Percentiles rank a stretch among this genome's conserved stretches.
These are phyloP conservation scores for Stegostoma tigrinum DNA, from an alignment of 2,113 vertebrate genomes.

Conservation along the genomic window DNA sequence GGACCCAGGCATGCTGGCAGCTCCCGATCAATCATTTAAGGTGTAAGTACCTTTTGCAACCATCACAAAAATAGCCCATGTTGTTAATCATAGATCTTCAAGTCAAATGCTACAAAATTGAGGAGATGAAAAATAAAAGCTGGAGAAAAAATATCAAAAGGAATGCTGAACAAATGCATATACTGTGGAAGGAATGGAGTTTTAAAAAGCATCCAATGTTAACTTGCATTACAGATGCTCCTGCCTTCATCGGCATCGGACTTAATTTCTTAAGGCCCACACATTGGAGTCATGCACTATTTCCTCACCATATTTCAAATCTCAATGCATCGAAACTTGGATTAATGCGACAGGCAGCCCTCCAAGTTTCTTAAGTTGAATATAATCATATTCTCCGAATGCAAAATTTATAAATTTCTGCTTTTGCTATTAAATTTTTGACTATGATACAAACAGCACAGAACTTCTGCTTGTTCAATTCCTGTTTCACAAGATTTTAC, in stretches of 20 bases:
- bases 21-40: not conserved
- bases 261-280: not conserved
- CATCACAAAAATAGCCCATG: not conserved
- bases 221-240: not conserved
- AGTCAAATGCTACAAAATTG: not conserved
- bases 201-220: not conserved
- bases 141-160: not conserved
- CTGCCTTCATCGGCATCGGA: not conserved
- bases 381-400: not conserved
- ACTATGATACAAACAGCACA: not conserved
- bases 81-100: not conserved
- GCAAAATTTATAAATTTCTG: not conserved
- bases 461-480: not conserved
- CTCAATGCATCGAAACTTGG: not conserved
- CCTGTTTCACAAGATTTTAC: not conserved
- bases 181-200: not conserved
- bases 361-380: not conserved
- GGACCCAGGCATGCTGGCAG: not conserved
- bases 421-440: not conserved
- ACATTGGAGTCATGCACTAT: not conserved
- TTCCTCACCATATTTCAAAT: not conserved
- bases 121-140: not conserved
- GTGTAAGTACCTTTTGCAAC: not conserved
- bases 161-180: not conserved
- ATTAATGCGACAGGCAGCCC: not conserved